These are phyloP conservation scores for Clostera curtula DNA, from an alignment of 2,888 invertebrate species.

Conservation along the genomic window DNA sequence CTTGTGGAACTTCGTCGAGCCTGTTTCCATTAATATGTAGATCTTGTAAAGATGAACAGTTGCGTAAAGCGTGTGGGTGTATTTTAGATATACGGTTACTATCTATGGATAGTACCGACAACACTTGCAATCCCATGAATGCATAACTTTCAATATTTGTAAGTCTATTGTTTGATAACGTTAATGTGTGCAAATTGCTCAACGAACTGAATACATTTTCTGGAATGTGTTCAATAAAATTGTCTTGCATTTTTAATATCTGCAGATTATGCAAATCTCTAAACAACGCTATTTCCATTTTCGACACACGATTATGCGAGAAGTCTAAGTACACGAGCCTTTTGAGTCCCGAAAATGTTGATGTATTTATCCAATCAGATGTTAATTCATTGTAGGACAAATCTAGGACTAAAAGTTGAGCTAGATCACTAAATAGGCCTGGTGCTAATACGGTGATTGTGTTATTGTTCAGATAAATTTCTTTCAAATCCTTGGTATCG, in stretches of 20 bases:
- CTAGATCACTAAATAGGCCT: slow-evolving; percentile 84
- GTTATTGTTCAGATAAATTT: slow-evolving; percentile 88
- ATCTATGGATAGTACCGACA: slow-evolving; percentile 85
- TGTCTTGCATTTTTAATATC: slow-evolving; percentile 86
- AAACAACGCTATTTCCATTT: slow-evolving; percentile 84
- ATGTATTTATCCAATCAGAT: slow-evolving; percentile 87
- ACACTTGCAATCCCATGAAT: slow-evolving; percentile 83
- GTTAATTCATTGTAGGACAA: slow-evolving; percentile 86
- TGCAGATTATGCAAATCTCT: slow-evolving; percentile 86
- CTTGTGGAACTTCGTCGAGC: slow-evolving; percentile 83
- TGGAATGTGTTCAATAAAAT: slow-evolving; percentile 83
- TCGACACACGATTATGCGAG: slow-evolving; percentile 83
- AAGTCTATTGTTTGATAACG: slow-evolving; percentile 87
- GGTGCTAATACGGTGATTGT: slow-evolving; percentile 87
- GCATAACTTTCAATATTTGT: slow-evolving; percentile 84
- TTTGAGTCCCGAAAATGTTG: slow-evolving; percentile 85
- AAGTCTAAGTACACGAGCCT: slow-evolving; percentile 85
- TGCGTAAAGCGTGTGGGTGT: slow-evolving; percentile 83
- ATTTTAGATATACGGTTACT: slow-evolving; percentile 85
- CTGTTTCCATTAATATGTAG: slow-evolving; percentile 89
- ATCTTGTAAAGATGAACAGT: slow-evolving; percentile 87
- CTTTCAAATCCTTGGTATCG: slow-evolving; percentile 84
- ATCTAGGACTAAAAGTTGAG: slow-evolving; percentile 84
- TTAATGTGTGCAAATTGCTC: slow-evolving; percentile 86
- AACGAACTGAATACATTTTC: slow-evolving; percentile 86